Evolutionary conservation across 1,140 invertebrate species (phyloP), one percentile per base, ranked within the genome.

Genomic region (Odontomachus brunneus): DNA sequence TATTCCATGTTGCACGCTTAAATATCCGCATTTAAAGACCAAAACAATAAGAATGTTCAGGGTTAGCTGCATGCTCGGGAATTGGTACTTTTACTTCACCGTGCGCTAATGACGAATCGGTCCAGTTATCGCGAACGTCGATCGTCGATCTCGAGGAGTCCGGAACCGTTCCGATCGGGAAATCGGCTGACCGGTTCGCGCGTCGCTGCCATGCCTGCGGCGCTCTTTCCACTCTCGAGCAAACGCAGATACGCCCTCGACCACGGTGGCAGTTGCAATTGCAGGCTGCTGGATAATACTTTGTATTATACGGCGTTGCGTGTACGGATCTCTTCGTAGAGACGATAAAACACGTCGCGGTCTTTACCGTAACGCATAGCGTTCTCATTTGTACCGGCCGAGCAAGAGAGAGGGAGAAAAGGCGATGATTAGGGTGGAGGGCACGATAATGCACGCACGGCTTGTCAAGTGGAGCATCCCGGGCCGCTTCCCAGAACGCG

Each of bases 261-360:
- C 38, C 26, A 38, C n/a, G 4, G 7, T 0, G 4, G 14, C 1
- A 12, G n/a, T n/a, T n/a, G 14, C 17, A 44, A 78, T 78, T 69
- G 49, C 49, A 15, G 75, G 29, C 38, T 44, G 38, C n/a, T n/a
- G n/a, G 44, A 26, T 26, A n/a, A 33, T 76, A 66, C 15, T 24
- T 53, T 55, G 62, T 55, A 55, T 22, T 11, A 57, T 14, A 24
- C 66, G 38, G 14, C 4, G 44, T 73, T 73, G 78, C 78, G 78
- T 82, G 78, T 74, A 19, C n/a, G 44, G 69, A 62, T 82, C 5
- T 82, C 2, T 17, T 82, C 38, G n/a, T 22, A 48, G 78, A 60
- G 29, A 55, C 38, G 48, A 67, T 15, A 19, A 29, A 14, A 4
- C 44, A 62, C 74, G 19, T 22, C n/a, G n/a, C n/a, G n/a, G 14